phyloP scores from a whole-genome alignment of 2,113 vertebrate genomes.

The Anhinga anhinga region DNA sequence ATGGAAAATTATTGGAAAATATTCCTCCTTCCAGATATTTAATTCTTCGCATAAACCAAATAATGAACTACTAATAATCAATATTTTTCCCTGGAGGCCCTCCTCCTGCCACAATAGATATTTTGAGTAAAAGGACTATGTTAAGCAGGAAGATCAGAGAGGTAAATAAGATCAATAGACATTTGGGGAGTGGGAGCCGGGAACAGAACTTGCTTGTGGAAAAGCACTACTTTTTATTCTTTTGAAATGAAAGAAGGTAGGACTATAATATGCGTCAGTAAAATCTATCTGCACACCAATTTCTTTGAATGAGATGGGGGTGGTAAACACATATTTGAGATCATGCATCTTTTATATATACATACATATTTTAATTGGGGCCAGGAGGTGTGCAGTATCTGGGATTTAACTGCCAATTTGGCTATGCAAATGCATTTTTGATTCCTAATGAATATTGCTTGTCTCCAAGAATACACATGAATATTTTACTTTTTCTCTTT shows the following conservation, averaged over 20 bases:
- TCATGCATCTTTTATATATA: neutral
- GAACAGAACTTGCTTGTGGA: neutral
- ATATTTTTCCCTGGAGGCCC: neutral
- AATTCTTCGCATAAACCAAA: neutral
- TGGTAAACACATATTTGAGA: neutral
- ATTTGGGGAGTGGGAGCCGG: neutral
- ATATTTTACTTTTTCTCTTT: neutral
- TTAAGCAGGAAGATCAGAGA: neutral
- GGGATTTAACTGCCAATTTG: neutral
- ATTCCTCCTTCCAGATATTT: neutral
- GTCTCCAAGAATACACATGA: neutral
- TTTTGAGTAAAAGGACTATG: neutral
- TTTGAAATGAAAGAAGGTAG: neutral
- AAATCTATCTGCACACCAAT: neutral
- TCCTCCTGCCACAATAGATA: neutral
- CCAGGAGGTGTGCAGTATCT: neutral
- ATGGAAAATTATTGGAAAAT: neutral
- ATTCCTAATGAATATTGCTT: neutral
- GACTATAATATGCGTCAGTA: neutral
- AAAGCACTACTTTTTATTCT: neutral
- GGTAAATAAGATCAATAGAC: neutral
- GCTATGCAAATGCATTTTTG: neutral
- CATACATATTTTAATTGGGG: neutral
- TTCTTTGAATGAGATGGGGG: neutral
- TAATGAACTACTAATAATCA: neutral